Percentiles rank a stretch among this genome's conserved stretches.
Evolutionary conservation across 2,797 vertebrate genomes (phyloP).

Genomic region (Meda fulgida): DNA sequence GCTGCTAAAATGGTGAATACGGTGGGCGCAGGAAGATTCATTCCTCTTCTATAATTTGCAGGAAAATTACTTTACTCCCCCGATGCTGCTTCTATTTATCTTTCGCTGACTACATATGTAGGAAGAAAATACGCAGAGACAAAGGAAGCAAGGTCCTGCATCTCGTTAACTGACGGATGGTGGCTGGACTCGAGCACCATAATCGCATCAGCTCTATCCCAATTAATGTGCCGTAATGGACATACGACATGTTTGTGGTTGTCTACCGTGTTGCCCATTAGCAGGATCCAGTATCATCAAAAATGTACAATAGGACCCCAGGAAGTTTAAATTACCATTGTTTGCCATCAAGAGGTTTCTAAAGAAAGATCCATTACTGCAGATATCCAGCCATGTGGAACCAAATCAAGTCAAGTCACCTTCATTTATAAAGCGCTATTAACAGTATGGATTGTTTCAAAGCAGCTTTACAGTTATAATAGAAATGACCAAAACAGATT

Average conservation of each 20-base stretch:
- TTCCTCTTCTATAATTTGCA: slow-evolving; percentile 33
- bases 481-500: no score
- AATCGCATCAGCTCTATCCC: neutral
- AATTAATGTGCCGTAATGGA: slow-evolving; percentile 27
- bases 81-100: slow-evolving; percentile 38
- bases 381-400: neutral
- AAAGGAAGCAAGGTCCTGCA: slow-evolving; percentile 11
- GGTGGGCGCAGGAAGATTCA: slow-evolving; percentile 21
- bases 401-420: neutral
- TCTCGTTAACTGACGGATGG: slow-evolving; percentile 5
- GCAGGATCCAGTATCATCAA: neutral
- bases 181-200: neutral
- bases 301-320: neutral
- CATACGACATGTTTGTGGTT: neutral
- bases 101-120: slow-evolving; percentile 32
- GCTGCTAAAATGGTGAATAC: slow-evolving; percentile 9
- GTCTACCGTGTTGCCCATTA: neutral
- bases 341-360: neutral
- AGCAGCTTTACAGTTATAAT: no score
- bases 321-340: neutral
- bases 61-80: slow-evolving; percentile 36
- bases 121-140: slow-evolving; percentile 6
- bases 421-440: no score
- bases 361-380: slow-evolving; percentile 24
- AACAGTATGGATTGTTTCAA: no score